A percentile compares a stretch with the other conserved stretches of the same genome.
phyloP scores from a whole-genome alignment of 2,797 vertebrate genomes.

The Hipposideros larvatus region DNA sequence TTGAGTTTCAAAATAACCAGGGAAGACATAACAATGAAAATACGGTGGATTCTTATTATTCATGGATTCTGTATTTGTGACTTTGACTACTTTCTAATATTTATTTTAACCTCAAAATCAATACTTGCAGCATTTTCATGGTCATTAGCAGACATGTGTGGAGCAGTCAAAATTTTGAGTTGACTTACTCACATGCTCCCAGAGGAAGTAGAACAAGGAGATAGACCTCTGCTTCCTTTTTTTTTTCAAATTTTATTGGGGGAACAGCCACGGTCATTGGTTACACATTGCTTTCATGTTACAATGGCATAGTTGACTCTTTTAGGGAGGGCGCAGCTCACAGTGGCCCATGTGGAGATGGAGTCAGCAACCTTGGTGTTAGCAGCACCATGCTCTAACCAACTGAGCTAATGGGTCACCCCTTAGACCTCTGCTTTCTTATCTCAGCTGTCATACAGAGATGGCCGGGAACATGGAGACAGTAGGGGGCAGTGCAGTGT shows the following conservation, averaged over 20 bases:
- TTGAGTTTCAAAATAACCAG: constrained; percentile 6
- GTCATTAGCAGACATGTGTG: background rate
- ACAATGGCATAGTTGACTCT: no score
- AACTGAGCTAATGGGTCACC: no score
- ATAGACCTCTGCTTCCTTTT: background rate
- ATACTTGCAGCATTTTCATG: background rate
- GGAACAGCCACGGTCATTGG: no score
- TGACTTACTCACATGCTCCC: background rate
- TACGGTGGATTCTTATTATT: background rate
- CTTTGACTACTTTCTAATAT: background rate
- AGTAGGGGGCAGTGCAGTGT: background rate
- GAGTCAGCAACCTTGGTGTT: no score
- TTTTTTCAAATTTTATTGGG: no score
- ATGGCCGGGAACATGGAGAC: background rate
- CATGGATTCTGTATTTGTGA: background rate
- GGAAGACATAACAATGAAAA: background rate
- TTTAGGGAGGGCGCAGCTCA: no score
- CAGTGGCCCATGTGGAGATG: no score
- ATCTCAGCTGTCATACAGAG: background rate
- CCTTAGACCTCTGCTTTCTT: no score
- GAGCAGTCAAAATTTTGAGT: background rate
- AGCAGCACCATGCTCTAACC: no score
- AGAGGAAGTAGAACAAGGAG: background rate
- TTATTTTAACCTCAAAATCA: background rate
- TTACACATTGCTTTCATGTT: no score